phyloP scores from a whole-genome alignment of 2,113 vertebrate genomes.

The Daphoenositta chrysoptera region DNA sequence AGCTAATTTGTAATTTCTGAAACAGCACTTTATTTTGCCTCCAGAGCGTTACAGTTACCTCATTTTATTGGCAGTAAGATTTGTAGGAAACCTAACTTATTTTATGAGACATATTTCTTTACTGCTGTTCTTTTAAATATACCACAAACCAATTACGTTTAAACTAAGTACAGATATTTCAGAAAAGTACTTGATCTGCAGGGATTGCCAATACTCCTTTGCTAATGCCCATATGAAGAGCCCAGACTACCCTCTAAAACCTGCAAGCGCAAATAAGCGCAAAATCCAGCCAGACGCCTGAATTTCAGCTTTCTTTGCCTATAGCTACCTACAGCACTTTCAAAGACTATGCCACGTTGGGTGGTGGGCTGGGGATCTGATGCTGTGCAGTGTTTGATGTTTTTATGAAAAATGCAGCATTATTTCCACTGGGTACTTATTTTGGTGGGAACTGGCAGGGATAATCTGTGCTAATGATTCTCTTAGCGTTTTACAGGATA shows the following conservation, averaged over 20 bases:
- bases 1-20: background rate
- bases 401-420: background rate
- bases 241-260: background rate
- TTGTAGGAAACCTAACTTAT: background rate
- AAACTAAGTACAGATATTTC: background rate
- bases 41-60: background rate
- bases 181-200: background rate
- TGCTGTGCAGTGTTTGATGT: background rate
- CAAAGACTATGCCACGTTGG: rapidly evolving
- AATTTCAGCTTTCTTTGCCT: background rate
- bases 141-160: background rate
- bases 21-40: background rate
- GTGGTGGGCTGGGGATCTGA: background rate
- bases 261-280: background rate
- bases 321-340: background rate
- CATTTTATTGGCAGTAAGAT: background rate
- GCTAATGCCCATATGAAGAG: background rate
- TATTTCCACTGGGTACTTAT: background rate
- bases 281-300: background rate
- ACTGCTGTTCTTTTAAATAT: background rate
- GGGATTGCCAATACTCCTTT: background rate
- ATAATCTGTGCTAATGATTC: background rate
- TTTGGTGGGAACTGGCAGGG: background rate
- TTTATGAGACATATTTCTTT: background rate
- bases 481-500: background rate